phyloP scores from a whole-genome alignment of 2,113 vertebrate species.

The Pygathrix nemaeus region DNA sequence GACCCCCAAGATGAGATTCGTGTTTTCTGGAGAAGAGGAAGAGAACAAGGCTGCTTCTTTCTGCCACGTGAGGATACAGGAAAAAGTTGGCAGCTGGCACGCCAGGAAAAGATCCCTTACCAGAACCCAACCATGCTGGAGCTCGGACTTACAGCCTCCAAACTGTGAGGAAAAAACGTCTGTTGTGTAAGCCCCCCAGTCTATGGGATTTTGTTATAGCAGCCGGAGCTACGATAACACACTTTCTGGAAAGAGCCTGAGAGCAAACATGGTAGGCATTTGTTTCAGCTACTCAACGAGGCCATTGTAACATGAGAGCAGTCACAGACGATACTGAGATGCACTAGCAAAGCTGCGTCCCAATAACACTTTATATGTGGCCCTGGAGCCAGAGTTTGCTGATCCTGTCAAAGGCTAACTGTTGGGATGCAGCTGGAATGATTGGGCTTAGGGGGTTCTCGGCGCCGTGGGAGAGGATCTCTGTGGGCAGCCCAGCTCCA shows the following conservation, averaged over 20 bases:
- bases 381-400: neutral
- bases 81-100: neutral
- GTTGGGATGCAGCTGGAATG: neutral
- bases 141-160: neutral
- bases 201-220: neutral
- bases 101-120: neutral
- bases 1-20: neutral
- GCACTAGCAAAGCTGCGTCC: neutral
- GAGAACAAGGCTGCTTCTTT: neutral
- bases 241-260: neutral
- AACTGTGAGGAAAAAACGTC: neutral
- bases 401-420: neutral
- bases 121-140: rapidly evolving
- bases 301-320: rapidly evolving
- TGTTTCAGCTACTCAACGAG: too few species aligned
- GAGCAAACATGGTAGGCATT: neutral
- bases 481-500: too few species aligned
- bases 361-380: neutral
- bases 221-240: neutral
- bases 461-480: rapidly evolving
- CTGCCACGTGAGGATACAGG: too few species aligned
- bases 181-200: neutral
- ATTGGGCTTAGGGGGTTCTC: neutral
- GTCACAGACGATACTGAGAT: rapidly evolving
- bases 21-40: neutral